Base-by-base conservation (phyloP, 2,113 vertebrate species). In the Brachirus orientalis region DNA sequence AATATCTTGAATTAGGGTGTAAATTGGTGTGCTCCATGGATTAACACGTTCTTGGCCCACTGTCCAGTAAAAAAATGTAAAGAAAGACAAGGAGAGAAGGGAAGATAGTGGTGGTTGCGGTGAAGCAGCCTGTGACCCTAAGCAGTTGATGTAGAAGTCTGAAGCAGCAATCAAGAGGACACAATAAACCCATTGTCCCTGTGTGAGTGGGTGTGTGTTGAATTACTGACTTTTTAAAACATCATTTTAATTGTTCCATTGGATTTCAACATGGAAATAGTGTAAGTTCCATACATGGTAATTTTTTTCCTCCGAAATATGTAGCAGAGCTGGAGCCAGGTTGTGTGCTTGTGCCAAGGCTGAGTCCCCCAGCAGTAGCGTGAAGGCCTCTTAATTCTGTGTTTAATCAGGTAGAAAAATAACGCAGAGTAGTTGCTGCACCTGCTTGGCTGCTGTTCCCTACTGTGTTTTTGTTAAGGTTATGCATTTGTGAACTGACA, bases 11-110 rank as follows among this genome's bases (percentile, higher is more conserved):
- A n/a, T n/a, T n/a, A n/a, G n/a, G n/a, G 61, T 58, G 72, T 94
- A 94, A 95, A 94, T 92, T 91, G 79, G 80, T 89, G 90, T 72
- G 92, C 91, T 93, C 88, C 86, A 94, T 82, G 91, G 92, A 95
- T 95, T 95, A 95, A 91, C 82, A 91, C 91, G 95, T 96, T 96
- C 93, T 92, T 95, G 69, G 69, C 56, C 47, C 22, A 83, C 86
- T 92, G 92, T 94, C n/a, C 93, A 90, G 83, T 73, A 90, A 94
- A 91, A 93, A 94, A 3, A 94, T 93, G 90, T 88, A 88, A 84
- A 72, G 72, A 69, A 63, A 80, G 22, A 50, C 47, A 70, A 63
- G 1, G 64, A 71, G 43, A 57, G 44, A 64, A 8, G 33, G 70
- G 57, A 72, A 46, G 53, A 65, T 63, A 53, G 48, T 58, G 62